Evolutionary conservation across 1,140 invertebrate genomes (phyloP).

Genomic region (Meloidogyne floridensis): DNA sequence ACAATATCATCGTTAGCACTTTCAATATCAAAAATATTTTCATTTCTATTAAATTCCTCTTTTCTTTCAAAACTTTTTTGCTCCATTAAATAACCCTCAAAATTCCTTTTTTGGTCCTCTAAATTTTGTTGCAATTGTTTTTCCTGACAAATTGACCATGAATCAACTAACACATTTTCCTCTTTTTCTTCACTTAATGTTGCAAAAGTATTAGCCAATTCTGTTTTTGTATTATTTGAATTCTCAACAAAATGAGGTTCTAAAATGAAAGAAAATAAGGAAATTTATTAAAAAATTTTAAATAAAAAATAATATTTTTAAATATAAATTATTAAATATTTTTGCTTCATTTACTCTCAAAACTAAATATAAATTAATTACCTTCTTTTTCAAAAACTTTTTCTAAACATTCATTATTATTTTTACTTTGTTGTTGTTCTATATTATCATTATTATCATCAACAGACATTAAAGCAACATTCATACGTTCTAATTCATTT

Average conservation of each 20-base stretch:
- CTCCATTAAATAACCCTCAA: neutral
- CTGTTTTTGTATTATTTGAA: neutral
- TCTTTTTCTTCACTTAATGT: neutral
- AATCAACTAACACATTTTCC: neutral
- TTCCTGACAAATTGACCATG: conserved; percentile 6
- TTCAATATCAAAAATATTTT: neutral
- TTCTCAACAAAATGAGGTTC: too few relatives aligned
- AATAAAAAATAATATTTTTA: too few relatives aligned
- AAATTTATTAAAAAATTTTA: too few relatives aligned
- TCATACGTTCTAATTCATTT: conserved; percentile 36
- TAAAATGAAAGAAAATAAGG: too few relatives aligned
- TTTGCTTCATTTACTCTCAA: too few relatives aligned
- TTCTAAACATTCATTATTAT: neutral
- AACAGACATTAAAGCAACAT: conserved; percentile 14
- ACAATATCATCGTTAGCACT: neutral
- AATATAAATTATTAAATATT: too few relatives aligned
- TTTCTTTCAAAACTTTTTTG: neutral
- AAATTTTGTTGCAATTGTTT: conserved; percentile 1
- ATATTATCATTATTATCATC: neutral
- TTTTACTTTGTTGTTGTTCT: neutral
- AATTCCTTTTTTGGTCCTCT: neutral
- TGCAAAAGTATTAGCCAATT: neutral
- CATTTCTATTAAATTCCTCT: neutral
- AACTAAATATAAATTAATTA: neutral
- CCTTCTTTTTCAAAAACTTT: neutral